Base-by-base conservation (phyloP, 2,888 invertebrate genomes). In the Sinhomidia bicolor region DNA sequence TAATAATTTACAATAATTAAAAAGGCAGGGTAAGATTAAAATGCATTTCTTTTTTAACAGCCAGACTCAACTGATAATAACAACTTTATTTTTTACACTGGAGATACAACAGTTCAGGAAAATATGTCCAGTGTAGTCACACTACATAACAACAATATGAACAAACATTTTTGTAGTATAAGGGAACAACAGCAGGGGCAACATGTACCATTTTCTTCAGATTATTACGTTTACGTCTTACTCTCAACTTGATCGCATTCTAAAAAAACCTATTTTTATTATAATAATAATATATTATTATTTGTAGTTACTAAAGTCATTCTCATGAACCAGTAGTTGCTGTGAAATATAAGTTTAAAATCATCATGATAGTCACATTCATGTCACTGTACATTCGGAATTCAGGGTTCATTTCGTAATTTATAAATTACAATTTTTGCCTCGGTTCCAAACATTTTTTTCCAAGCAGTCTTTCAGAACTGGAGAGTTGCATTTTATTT, bases 381-480 rank as follows among this genome's bases (percentile, higher is more conserved):
- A 71, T n/a, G 32, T 65, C 20, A 47, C 10, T 47, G 47, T 47
- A 14, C n/a, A n/a, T n/a, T n/a, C n/a, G n/a, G n/a, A n/a, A n/a
- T n/a, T n/a, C n/a, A 9, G n/a, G 1, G 20, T 23, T 54, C 17
- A 54, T 14, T 54, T 47, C 12, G 5, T 9, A 14, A 51, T 23
- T 57, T 7, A 4, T 1, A 12, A 23, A 5, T 57, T 14, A 32
- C 29, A 36, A 36, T 32, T 32, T 32, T 60, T 29, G 9, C 17
- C 65, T 65, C n/a, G 51, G 9, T 44, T 32, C 41, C 0, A 76
- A 76, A 14, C 47, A 20, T 74, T 71, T n/a, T n/a, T n/a, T n/a
- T 76, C 26, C 76, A 76, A 54, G 51, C 76, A 51, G 76, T 76
- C 51, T 76, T 76, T 51, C 51, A n/a, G 29, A 76, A 76, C 51